These are phyloP conservation scores for Lampropteryx suffumata DNA, from an alignment of 2,888 invertebrate genomes.

Conservation along the genomic window DNA sequence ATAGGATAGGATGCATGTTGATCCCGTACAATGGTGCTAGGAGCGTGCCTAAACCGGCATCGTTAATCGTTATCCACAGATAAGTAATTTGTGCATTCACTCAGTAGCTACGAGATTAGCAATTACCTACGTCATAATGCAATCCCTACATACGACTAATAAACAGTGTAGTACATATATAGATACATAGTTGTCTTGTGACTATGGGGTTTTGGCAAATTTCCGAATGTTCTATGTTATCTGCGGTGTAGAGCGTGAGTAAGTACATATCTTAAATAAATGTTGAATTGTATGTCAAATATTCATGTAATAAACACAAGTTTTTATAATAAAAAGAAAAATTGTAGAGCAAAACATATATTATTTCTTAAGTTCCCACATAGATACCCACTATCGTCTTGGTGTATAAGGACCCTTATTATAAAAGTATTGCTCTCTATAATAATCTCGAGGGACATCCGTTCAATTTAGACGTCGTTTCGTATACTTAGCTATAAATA, in stretches of 20 bases:
- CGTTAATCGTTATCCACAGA: conserved; percentile 7
- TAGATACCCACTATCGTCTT: neutral
- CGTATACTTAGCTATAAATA: conserved; percentile 8
- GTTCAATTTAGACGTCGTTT: conserved; percentile 11
- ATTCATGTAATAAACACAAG: no score
- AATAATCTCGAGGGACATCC: conserved; percentile 8
- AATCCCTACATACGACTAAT: no score
- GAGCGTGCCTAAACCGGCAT: conserved; percentile 5
- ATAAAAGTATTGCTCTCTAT: conserved; percentile 8
- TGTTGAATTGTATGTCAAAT: no score
- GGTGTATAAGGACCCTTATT: neutral
- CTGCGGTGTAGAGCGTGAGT: no score
- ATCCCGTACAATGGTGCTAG: conserved; percentile 9
- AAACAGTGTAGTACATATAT: no score
- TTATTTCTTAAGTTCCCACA: neutral
- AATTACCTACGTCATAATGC: neutral
- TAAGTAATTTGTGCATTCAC: conserved; percentile 10
- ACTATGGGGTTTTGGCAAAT: no score
- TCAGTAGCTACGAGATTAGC: conserved; percentile 6
- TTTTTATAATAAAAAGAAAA: neutral
- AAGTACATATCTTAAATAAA: no score
- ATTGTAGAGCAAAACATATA: neutral
- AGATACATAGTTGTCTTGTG: no score
- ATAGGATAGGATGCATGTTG: neutral
- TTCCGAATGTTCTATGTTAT: no score